Base-by-base conservation (phyloP, 1,140 invertebrate species). In the Ceratina japonica region DNA sequence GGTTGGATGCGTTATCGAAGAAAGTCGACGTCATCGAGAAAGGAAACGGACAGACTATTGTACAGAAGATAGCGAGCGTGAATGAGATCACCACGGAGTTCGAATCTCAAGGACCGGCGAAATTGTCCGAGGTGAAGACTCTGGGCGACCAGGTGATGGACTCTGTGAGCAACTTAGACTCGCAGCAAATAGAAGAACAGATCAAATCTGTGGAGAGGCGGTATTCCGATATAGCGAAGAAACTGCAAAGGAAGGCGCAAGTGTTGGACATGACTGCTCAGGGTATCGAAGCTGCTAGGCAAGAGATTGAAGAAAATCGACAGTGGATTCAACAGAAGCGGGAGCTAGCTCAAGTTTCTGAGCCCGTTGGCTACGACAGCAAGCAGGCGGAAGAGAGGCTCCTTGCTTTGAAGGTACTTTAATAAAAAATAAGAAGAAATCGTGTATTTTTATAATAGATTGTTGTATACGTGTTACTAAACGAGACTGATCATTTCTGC, bases 131-230 rank as follows among this genome's bases (percentile, higher is more conserved):
- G 78, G 93, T 97, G 0, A 96, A 96, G 84, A 91, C 92, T 61
- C 93, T 96, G 37, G 96, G 95, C 0, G 90, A 94, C 13, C 93
- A 95, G 90, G 96, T 97, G 37, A 96, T 95, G 66, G 95, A 96
- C 74, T 94, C 97, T 52, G 95, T 97, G 2, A 97, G 96, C 89
- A 97, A 96, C 90, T 91, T 97, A 58, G 98, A 98, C 90, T 95
- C 96, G 0, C 97, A 98, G 84, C 97, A 98, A 91, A 95, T 98
- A 22, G 97, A 98, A 89, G 97, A 98, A 89, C 91, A 95, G 93
- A 94, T 97, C 80, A 97, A 97, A 91, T 95, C 95, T 0, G 93
- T 97, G 1, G 97, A 98, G 88, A 93, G 97, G 82, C 94, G 96
- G 76, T 96, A 97, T 81, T 95, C 95, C 68, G 97, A 98, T 88